Evolutionary conservation across 2,888 invertebrate species (phyloP).

Genomic region (Chironomus tentans): DNA sequence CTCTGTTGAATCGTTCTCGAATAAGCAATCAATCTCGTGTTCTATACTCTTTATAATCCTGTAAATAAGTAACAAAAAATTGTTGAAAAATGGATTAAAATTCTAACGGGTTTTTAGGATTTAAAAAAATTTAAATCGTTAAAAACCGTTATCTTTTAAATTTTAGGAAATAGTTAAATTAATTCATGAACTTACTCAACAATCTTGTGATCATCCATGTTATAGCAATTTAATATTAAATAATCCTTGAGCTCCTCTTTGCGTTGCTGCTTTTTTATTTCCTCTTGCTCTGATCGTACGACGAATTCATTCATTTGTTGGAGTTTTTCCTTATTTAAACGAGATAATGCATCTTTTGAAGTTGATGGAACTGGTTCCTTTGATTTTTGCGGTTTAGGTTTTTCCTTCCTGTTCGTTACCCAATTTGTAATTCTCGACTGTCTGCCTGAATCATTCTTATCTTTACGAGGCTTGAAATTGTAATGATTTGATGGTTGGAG

Average conservation of each 20-base stretch:
- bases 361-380: not conserved
- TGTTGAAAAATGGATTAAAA: not conserved
- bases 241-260: not conserved
- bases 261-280: not conserved
- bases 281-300: not conserved
- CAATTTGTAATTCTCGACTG: not conserved
- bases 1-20: not conserved
- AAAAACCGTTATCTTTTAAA: too few relatives aligned
- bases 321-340: not conserved
- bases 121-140: too few relatives aligned
- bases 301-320: not conserved
- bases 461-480: too few relatives aligned
- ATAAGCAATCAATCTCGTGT: not conserved
- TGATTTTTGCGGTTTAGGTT: not conserved
- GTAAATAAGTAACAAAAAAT: not conserved
- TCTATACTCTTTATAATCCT: not conserved
- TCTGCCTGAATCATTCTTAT: too few relatives aligned
- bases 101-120: not conserved
- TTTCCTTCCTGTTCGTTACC: not conserved
- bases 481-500: too few relatives aligned
- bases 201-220: not conserved
- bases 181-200: not conserved
- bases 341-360: not conserved
- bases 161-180: not conserved
- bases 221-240: not conserved